Conservation (phyloP, 1,140 invertebrate species). For the Phenacoccus solenopsis region DNA sequence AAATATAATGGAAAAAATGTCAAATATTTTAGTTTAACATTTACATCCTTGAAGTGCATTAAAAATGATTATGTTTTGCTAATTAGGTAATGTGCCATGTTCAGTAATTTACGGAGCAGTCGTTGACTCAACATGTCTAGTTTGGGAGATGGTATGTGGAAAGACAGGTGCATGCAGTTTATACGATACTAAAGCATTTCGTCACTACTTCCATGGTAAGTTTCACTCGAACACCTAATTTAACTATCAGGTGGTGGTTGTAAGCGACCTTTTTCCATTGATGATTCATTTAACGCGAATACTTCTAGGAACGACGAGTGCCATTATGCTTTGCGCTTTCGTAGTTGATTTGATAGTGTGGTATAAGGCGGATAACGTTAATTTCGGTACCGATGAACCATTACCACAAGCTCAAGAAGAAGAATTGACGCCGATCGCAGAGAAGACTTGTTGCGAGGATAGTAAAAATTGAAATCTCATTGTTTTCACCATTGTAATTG, state of each 20-base stretch:
- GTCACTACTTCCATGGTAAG: conserved; percentile 73
- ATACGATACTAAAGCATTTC: conserved; percentile 69
- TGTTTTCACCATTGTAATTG: too few relatives aligned
- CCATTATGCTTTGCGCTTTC: conserved; percentile 67
- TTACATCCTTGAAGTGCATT: not conserved
- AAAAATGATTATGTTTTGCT: conserved; percentile 8
- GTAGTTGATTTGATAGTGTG: conserved; percentile 68
- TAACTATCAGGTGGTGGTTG: too few relatives aligned
- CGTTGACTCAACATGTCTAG: conserved; percentile 77
- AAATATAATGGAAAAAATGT: too few relatives aligned
- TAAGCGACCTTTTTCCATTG: too few relatives aligned
- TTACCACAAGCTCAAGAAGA: conserved; percentile 33
- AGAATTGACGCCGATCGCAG: conserved; percentile 32
- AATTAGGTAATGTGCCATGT: conserved; percentile 71
- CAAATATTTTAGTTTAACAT: too few relatives aligned
- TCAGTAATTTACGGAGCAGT: conserved; percentile 84
- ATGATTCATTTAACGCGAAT: too few relatives aligned
- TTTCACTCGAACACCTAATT: too few relatives aligned
- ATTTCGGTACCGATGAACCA: conserved; percentile 46
- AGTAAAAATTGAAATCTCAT: not conserved
- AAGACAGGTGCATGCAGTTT: conserved; percentile 67
- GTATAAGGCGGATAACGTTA: conserved; percentile 66
- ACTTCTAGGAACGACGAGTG: conserved; percentile 57
- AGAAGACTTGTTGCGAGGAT: conserved; percentile 22
- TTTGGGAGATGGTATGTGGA: conserved; percentile 72